Evolutionary conservation across 2,797 vertebrate genomes (phyloP).

Genomic region (Hippoglossus hippoglossus): DNA sequence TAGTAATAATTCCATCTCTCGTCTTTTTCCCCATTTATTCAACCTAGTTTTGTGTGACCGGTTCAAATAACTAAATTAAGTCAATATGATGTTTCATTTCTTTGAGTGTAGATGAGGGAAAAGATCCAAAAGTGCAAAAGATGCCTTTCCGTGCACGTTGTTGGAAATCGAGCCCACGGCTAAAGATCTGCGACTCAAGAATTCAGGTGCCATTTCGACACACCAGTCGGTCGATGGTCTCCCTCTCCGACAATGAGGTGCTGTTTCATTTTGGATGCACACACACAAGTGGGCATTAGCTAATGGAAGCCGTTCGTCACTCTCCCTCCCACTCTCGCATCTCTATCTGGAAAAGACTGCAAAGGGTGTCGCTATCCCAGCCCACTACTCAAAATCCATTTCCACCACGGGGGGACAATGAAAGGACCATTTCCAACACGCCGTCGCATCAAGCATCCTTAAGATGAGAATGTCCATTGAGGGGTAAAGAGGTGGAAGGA

Average conservation of each 20-base stretch:
- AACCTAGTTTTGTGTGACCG: no score
- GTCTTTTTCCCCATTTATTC: no score
- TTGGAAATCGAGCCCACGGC: not conserved
- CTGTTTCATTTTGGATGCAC: slow-evolving; percentile 76
- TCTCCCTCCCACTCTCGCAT: slow-evolving; percentile 69
- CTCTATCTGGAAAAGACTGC: slow-evolving; percentile 63
- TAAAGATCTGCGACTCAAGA: slow-evolving; percentile 70
- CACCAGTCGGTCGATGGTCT: slow-evolving; percentile 31
- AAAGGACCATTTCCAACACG: slow-evolving; percentile 76
- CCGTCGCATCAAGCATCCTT: slow-evolving; percentile 88
- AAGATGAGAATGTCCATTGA: slow-evolving; percentile 84
- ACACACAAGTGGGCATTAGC: slow-evolving; percentile 85
- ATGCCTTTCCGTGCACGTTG: not conserved
- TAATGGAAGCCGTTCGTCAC: slow-evolving; percentile 82
- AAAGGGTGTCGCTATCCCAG: slow-evolving; percentile 73
- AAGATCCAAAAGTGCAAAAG: not conserved
- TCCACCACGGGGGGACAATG: slow-evolving; percentile 76
- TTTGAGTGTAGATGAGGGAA: no score
- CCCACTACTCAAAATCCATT: slow-evolving; percentile 84
- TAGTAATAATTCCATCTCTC: no score
- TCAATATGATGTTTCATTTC: no score
- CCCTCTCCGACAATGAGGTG: slow-evolving; percentile 39
- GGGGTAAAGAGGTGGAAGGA: slow-evolving; percentile 79
- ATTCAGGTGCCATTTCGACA: slow-evolving; percentile 44
- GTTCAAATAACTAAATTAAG: no score